Conservation (phyloP, 2,888 invertebrate genomes). For the Hydroisotoma schaefferi region DNA sequence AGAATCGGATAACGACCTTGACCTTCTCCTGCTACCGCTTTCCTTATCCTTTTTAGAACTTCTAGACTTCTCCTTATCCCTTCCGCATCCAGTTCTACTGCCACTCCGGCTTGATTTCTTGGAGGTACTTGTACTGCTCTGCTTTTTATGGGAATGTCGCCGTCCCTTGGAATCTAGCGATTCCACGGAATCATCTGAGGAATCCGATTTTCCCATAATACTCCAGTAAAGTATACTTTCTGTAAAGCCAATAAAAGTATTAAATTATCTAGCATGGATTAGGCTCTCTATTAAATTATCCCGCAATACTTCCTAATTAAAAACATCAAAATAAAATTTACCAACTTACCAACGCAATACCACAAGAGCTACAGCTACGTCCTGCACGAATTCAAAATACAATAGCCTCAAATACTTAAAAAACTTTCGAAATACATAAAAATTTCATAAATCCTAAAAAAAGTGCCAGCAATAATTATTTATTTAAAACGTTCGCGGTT, state of each 20-base stretch:
- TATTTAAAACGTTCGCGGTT: no score
- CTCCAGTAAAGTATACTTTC: neutral
- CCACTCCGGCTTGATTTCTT: neutral
- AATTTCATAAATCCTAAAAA: no score
- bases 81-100: neutral
- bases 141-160: neutral
- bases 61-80: neutral
- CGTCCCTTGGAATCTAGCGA: neutral
- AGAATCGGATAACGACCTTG: slow-evolving; percentile 2
- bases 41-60: neutral
- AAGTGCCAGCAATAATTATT: no score
- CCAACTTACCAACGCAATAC: no score
- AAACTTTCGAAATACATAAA: neutral
- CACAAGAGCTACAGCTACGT: no score
- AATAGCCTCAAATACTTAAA: neutral
- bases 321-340: no score
- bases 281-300: no score
- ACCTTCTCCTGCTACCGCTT: neutral
- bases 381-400: neutral
- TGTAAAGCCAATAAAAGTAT: neutral
- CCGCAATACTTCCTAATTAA: no score
- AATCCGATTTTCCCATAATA: slow-evolving; percentile 26
- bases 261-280: neutral
- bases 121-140: neutral
- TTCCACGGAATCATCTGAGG: slow-evolving; percentile 11